Evolutionary conservation across 2,888 invertebrate genomes (phyloP), one percentile per base, ranked within the genome.

Genomic region (Psylliodes chrysocephalus): DNA sequence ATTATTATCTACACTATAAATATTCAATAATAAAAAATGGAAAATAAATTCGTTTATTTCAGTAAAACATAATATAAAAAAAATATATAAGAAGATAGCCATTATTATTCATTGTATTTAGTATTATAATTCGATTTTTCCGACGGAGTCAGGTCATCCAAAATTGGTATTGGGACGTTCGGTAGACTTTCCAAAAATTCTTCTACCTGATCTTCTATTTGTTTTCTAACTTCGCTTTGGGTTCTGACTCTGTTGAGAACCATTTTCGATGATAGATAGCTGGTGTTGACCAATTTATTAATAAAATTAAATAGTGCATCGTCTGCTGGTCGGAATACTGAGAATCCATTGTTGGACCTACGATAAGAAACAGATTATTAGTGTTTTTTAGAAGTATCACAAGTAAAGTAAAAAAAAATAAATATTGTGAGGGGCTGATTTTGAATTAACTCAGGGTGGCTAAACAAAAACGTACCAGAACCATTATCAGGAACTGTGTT

Each of bases 241-340:
- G 69, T 70, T 60, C 69, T 70, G 0, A 71, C 66, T 49, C 73
- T 63, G 18, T 66, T 73, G 17, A 75, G 10, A 2, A 71, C 67
- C 33, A 73, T 72, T 56, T 69, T 75, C 1, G 73, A 73, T 6
- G 74, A 71, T 1, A 65, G 19, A 22, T 76, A 73, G 12, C 71
- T 73, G 1, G 75, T 75, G 38, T 75, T 75, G 2, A 74, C 64
- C 15, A 76, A 40, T 62, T 72, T 73, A 18, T 71, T 72, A 5
- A 76, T 52, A 42, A 76, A 75, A 25, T 70, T 69, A 44, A 75
- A 69, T 18, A 75, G 46, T 17, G 73, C 71, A 22, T 76, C 75
- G 51, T 76, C 74, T 1, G 67, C 68, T 53, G 71, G 71, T 52
- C 67, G 65, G 10, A 73, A 63, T 5, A 71, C 51, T 14, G 73